Conservation (phyloP, 2,888 invertebrate genomes). For the Agrotis ipsilon region DNA sequence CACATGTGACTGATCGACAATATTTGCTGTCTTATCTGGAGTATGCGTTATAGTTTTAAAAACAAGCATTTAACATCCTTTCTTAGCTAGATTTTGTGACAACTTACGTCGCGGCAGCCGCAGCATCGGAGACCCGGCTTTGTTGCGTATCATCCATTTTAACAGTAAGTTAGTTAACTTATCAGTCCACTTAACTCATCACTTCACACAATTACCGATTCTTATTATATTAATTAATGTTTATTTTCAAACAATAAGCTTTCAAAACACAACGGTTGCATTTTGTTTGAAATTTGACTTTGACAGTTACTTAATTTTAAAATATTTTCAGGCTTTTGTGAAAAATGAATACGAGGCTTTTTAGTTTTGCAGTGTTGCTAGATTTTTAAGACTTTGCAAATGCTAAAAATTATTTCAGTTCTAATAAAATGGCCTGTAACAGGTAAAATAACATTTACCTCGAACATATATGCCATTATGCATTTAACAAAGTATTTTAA, state of each 20-base stretch:
- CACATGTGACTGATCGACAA: too few species aligned
- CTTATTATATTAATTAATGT: constrained; percentile 25
- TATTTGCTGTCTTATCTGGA: not conserved
- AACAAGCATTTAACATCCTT: not conserved
- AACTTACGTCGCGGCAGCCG: constrained; percentile 81
- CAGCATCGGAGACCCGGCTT: constrained; percentile 72
- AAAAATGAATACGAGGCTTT: constrained; percentile 8
- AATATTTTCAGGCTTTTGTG: constrained; percentile 3
- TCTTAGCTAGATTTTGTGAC: not conserved
- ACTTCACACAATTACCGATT: constrained; percentile 19
- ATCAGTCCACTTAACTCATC: constrained; percentile 35
- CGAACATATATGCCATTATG: too few species aligned
- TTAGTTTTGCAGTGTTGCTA: not conserved
- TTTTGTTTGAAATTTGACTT: constrained; percentile 60
- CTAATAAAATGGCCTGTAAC: too few species aligned
- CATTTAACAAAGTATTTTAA: too few species aligned
- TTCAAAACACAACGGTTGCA: constrained; percentile 61
- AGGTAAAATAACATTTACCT: too few species aligned
- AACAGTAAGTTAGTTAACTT: constrained; percentile 20
- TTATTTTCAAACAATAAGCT: constrained; percentile 49
- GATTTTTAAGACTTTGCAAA: too few species aligned
- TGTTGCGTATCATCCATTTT: constrained; percentile 82
- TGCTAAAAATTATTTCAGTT: too few species aligned
- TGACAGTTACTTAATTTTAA: constrained; percentile 44
- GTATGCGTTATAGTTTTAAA: not conserved